phyloP scores from a whole-genome alignment of 2,797 vertebrate species.

The Adelosebastes latens region DNA sequence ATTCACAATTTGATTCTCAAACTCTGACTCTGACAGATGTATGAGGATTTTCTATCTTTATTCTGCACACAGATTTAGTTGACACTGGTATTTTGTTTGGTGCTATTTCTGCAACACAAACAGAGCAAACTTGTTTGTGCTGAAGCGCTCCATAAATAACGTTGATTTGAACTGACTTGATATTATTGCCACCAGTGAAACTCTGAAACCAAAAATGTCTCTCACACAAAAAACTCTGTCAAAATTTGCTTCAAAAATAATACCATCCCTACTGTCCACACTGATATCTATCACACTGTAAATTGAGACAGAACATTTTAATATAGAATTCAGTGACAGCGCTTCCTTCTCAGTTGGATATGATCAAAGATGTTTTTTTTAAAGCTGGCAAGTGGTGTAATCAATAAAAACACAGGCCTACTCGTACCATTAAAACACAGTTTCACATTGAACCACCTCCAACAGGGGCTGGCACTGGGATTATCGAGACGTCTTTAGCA shows the following conservation, averaged over 20 bases:
- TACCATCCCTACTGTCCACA: background rate
- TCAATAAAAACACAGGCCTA: background rate
- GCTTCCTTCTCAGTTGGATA: background rate
- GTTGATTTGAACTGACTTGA: conserved; percentile 9
- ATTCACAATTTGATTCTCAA: background rate
- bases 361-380: background rate
- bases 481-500: background rate
- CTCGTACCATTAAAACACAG: background rate
- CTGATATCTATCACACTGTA: background rate
- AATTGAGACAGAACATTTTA: background rate
- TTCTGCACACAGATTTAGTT: background rate
- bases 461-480: background rate
- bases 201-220: background rate
- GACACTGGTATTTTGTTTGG: conserved; percentile 19
- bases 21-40: background rate
- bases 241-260: background rate
- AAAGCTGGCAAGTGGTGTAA: background rate
- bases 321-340: background rate
- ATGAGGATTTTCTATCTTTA: background rate
- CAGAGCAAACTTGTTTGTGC: conserved; percentile 17
- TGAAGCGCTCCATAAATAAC: conserved; percentile 22
- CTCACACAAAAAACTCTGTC: background rate
- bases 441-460: background rate
- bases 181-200: background rate
- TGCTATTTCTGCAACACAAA: conserved; percentile 23